Evolutionary conservation across 2,797 vertebrate species (phyloP).

Genomic region (Neopelma chrysocephalum): DNA sequence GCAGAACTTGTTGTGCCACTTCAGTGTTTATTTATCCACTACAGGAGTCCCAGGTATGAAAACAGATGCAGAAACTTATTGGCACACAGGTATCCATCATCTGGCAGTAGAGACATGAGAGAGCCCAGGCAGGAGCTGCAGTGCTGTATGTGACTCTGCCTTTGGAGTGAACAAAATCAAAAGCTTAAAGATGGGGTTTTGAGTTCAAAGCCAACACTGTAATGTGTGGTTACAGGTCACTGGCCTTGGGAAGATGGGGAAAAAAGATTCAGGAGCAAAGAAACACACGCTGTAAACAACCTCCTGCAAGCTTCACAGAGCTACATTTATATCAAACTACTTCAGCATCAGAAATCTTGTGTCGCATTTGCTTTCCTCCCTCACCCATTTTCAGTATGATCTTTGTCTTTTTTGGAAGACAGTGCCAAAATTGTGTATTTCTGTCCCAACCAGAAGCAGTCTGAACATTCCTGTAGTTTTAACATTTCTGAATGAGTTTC

Average conservation of each 20-base stretch:
- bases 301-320: neutral
- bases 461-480: neutral
- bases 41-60: neutral
- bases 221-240: neutral
- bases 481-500: neutral
- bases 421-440: neutral
- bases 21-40: constrained; percentile 18
- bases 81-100: neutral
- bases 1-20: constrained; percentile 42
- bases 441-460: neutral
- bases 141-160: neutral
- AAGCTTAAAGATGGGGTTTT: neutral
- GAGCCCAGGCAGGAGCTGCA: neutral
- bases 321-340: neutral
- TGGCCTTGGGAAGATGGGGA: neutral
- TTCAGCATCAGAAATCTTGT: neutral
- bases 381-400: neutral
- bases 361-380: neutral
- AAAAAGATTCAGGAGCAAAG: neutral
- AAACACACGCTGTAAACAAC: neutral
- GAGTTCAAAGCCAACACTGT: neutral
- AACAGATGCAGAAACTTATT: neutral
- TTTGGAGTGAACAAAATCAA: neutral
- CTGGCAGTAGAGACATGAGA: neutral
- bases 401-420: neutral